These are phyloP conservation scores for Heliangelus exortis DNA, from an alignment of 2,797 vertebrate species.

Conservation along the genomic window DNA sequence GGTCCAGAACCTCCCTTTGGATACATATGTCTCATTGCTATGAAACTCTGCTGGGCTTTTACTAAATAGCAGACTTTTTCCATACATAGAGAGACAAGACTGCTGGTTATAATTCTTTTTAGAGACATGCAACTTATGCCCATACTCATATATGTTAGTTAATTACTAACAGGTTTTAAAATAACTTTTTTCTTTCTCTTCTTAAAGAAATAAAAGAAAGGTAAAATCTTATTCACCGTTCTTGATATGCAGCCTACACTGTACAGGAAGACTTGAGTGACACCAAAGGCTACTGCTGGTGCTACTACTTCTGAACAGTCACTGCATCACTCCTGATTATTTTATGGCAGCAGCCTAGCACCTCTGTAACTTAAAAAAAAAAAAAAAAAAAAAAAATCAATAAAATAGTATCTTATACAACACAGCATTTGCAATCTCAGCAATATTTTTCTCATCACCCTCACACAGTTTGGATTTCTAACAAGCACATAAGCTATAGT, in stretches of 20 bases:
- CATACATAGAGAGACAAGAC: neutral
- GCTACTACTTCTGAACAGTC: neutral
- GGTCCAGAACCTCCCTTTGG: neutral
- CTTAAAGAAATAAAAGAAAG: neutral
- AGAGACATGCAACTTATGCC: neutral
- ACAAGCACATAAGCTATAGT: neutral
- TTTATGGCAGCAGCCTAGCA: neutral
- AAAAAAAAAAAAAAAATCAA: neutral
- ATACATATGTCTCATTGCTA: neutral
- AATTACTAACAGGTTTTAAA: neutral
- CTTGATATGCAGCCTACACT: neutral
- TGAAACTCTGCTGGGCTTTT: neutral
- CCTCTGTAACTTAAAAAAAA: neutral
- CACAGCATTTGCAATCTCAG: neutral
- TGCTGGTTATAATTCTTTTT: conserved; percentile 49
- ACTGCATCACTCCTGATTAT: neutral
- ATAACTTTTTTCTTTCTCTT: neutral
- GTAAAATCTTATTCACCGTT: neutral
- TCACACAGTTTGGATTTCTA: neutral
- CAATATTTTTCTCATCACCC: neutral
- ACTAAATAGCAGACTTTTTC: neutral
- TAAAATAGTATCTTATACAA: neutral
- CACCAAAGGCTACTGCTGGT: neutral
- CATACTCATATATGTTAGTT: neutral
- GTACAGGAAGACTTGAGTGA: neutral